phyloP scores from a whole-genome alignment of 2,888 invertebrate genomes.

The Archaeoteleia sp. region DNA sequence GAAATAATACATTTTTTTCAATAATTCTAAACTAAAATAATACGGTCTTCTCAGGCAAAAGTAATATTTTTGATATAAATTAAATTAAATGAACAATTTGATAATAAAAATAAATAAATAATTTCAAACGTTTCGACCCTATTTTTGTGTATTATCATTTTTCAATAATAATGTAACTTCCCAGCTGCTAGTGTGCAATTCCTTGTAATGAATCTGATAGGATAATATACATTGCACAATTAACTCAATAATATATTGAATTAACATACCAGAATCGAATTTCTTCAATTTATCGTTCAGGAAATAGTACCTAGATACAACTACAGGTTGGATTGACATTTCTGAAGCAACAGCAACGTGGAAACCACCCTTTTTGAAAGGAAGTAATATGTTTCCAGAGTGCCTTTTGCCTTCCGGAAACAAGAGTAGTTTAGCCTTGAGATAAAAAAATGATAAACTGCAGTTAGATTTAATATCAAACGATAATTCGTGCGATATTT shows the following conservation, averaged over 20 bases:
- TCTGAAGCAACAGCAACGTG: constrained; percentile 91
- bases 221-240: background rate
- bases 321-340: constrained; percentile 92
- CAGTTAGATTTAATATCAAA: no score
- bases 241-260: background rate
- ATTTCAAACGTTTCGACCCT: no score
- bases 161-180: no score
- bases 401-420: constrained; percentile 96
- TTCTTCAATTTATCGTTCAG: constrained; percentile 79
- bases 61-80: no score
- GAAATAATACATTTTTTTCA: no score
- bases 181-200: no score
- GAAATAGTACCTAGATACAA: constrained; percentile 89
- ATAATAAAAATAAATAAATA: no score
- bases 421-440: constrained; percentile 86
- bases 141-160: no score
- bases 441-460: constrained; percentile 41
- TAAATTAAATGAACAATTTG: no score
- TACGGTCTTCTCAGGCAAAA: no score
- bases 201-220: background rate
- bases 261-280: constrained; percentile 80
- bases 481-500: no score
- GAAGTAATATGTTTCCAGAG: constrained; percentile 84
- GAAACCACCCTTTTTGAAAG: constrained; percentile 97
- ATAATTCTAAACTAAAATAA: no score